phyloP scores from a whole-genome alignment of 37 sponge, comb jelly and placozoan genomes.

The Eunapius fragilis region DNA sequence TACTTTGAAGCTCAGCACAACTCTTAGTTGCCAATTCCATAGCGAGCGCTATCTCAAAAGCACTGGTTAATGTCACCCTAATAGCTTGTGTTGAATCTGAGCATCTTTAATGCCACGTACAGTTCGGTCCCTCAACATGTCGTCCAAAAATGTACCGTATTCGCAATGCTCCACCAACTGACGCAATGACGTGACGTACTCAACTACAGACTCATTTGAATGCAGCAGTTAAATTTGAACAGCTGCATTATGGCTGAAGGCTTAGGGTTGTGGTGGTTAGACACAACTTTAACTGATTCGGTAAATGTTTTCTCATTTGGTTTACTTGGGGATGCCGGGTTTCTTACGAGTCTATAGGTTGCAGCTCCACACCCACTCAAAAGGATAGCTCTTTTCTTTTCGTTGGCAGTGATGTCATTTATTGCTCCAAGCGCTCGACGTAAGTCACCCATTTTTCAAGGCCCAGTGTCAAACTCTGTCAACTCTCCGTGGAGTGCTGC shows the following conservation, averaged over 20 bases:
- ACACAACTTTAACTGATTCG: conserved; percentile 1
- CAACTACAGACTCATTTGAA: conserved; percentile 12
- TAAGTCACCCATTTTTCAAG: too few species aligned
- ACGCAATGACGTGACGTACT: conserved; percentile 14
- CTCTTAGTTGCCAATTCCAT: conserved; percentile 23
- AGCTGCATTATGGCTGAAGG: conserved; percentile 17
- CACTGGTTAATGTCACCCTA: conserved; percentile 20
- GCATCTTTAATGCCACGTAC: conserved; percentile 18
- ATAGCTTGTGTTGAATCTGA: conserved; percentile 12
- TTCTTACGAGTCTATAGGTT: too few species aligned
- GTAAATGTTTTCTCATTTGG: neutral
- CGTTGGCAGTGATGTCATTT: too few species aligned
- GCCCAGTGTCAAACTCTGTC: too few species aligned
- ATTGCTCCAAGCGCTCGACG: too few species aligned
- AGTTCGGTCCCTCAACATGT: conserved; percentile 30
- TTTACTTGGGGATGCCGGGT: conserved; percentile 18
- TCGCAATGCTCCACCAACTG: conserved; percentile 19
- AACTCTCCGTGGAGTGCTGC: too few species aligned
- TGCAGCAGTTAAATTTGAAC: conserved; percentile 30
- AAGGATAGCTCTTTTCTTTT: too few species aligned
- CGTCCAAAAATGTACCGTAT: conserved; percentile 5
- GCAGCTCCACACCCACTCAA: too few species aligned
- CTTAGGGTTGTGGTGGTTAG: conserved; percentile 10
- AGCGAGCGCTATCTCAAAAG: conserved; percentile 4
- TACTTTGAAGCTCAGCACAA: neutral